Evolutionary conservation across 2,888 invertebrate genomes (phyloP).

Genomic region (Sclerodermus sp.): DNA sequence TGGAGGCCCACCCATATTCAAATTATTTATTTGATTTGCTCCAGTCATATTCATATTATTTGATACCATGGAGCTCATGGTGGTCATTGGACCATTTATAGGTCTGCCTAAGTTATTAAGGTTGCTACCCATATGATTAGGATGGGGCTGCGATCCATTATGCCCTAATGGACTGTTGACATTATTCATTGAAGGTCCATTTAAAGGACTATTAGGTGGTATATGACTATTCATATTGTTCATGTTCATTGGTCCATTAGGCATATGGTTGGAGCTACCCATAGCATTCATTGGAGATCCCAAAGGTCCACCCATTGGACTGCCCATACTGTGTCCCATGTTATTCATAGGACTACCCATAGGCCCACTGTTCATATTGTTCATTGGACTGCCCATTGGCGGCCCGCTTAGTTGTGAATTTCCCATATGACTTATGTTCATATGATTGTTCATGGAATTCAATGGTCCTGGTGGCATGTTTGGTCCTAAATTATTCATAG

Average conservation of each 20-base stretch:
- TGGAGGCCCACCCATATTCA: constrained; percentile 72
- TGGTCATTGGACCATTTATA: constrained; percentile 74
- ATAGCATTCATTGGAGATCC: constrained; percentile 72
- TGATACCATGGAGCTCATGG: constrained; percentile 66
- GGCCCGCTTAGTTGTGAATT: constrained; percentile 58
- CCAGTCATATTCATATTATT: constrained; percentile 57
- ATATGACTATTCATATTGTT: constrained; percentile 54
- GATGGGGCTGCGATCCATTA: constrained; percentile 52
- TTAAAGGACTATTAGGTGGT: constrained; percentile 52
- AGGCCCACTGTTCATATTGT: constrained; percentile 56
- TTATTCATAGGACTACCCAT: constrained; percentile 69
- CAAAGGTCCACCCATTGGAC: constrained; percentile 67
- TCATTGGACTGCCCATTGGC: constrained; percentile 71
- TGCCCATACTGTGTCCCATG: constrained; percentile 70
- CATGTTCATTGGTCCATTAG: constrained; percentile 52
- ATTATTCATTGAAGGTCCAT: constrained; percentile 53
- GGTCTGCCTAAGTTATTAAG: constrained; percentile 61
- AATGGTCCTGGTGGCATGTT: constrained; percentile 70
- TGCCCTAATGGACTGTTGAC: constrained; percentile 52
- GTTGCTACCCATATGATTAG: constrained; percentile 53
- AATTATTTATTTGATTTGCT: constrained; percentile 67
- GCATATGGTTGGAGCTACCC: constrained; percentile 56
- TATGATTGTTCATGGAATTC: constrained; percentile 61
- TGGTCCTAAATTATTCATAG: constrained; percentile 75
- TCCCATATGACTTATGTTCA: constrained; percentile 59